Evolutionary conservation across 1,140 invertebrate species (phyloP).

Genomic region (Cardiocondyla obscurior): DNA sequence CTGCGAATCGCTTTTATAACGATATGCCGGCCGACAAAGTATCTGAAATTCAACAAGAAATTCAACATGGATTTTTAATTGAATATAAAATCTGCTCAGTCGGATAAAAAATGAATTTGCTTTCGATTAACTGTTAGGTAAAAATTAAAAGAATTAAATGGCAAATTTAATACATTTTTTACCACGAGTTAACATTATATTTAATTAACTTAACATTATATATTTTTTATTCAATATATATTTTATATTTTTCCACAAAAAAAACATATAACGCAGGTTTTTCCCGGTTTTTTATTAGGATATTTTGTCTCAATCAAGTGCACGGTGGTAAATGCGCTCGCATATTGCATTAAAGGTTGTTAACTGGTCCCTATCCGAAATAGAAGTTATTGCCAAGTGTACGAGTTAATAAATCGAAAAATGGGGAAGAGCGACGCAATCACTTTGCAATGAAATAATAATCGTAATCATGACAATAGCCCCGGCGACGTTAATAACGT

Average conservation of each 20-base stretch:
- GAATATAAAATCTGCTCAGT: no score
- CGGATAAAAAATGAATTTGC: no score
- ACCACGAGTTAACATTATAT: no score
- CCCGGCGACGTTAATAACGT: slow-evolving; percentile 43
- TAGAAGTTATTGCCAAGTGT: not conserved
- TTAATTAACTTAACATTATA: no score
- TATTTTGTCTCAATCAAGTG: not conserved
- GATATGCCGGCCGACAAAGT: slow-evolving; percentile 90
- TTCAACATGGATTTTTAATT: no score
- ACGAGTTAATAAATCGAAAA: slow-evolving; percentile 25
- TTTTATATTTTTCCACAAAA: not conserved
- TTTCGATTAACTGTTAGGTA: no score
- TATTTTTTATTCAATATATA: not conserved
- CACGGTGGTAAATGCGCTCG: not conserved
- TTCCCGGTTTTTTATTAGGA: not conserved
- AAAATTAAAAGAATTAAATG: not conserved
- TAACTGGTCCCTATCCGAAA: not conserved
- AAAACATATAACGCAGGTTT: no score
- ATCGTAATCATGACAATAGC: slow-evolving; percentile 45
- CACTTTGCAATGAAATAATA: slow-evolving; percentile 51
- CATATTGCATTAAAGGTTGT: not conserved
- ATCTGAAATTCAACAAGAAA: slow-evolving; percentile 82
- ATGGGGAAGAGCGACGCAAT: not conserved
- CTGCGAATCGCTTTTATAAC: slow-evolving; percentile 88
- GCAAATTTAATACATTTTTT: no score